phyloP scores from a whole-genome alignment of 2,797 vertebrate genomes.

The Acrocephalus scirpaceus region DNA sequence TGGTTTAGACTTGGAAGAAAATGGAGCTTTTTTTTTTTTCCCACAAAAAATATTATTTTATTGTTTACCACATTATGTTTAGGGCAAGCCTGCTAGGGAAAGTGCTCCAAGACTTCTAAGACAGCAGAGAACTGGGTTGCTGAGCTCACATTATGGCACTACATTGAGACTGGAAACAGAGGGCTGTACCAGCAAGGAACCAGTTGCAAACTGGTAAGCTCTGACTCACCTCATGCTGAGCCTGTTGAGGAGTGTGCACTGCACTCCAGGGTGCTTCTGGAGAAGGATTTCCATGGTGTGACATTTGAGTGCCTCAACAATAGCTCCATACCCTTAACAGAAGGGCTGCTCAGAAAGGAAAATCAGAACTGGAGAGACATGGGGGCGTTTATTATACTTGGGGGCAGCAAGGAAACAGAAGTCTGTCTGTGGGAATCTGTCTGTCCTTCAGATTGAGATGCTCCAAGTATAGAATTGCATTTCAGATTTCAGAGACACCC shows the following conservation, averaged over 20 bases:
- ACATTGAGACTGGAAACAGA: not conserved
- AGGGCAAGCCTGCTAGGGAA: not conserved
- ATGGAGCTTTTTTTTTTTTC: not conserved
- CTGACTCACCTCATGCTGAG: not conserved
- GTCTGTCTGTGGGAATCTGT: not conserved
- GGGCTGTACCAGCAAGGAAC: not conserved
- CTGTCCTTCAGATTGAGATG: not conserved
- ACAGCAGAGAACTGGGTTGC: not conserved
- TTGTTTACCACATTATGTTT: not conserved
- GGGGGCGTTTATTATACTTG: not conserved
- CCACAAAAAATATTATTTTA: not conserved
- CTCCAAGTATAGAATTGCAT: not conserved
- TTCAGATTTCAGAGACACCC: not conserved
- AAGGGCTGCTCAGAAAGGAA: not conserved
- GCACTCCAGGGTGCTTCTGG: not conserved
- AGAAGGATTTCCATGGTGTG: not conserved
- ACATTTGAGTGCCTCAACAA: not conserved
- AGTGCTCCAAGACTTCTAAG: not conserved
- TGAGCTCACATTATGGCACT: not conserved
- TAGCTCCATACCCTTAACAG: not conserved
- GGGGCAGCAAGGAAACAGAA: not conserved
- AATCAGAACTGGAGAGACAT: fast-evolving
- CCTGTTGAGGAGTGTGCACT: not conserved
- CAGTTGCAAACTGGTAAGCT: not conserved
- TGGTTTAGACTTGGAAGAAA: not conserved